A percentile compares a stretch with the other conserved stretches of the same genome.
These are phyloP conservation scores for Glomeris marginata DNA, from an alignment of 2,888 invertebrate species.

Conservation along the genomic window DNA sequence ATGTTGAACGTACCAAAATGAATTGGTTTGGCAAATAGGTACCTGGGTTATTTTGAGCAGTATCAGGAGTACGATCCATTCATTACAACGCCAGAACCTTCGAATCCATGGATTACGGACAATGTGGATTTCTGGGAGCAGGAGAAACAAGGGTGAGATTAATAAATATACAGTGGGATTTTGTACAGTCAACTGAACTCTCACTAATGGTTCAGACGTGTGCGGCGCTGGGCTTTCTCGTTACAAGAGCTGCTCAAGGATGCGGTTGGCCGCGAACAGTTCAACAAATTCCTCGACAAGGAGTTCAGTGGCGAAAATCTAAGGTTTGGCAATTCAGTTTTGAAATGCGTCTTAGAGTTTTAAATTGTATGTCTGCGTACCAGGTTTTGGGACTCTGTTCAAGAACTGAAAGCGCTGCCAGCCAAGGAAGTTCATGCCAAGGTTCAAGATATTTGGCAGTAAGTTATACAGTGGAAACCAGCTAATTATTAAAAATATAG, in stretches of 20 bases:
- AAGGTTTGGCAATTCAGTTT: conserved; percentile 47
- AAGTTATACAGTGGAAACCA: conserved; percentile 1
- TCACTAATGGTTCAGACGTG: conserved; percentile 41
- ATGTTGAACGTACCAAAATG: no score
- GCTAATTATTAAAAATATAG: no score
- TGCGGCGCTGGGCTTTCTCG: conserved; percentile 94
- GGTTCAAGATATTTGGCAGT: conserved; percentile 71
- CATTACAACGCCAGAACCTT: conserved; percentile 78
- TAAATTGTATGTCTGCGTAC: conserved; percentile 2
- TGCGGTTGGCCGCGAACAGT: conserved; percentile 90
- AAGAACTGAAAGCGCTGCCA: conserved; percentile 76
- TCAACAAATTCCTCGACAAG: conserved; percentile 87
- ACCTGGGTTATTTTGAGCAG: conserved; percentile 84
- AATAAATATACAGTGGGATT: no score
- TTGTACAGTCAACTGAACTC: background rate
- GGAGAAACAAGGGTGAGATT: conserved; percentile 69
- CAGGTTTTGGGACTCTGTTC: conserved; percentile 92
- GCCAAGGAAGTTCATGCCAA: conserved; percentile 65
- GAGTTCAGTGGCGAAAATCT: conserved; percentile 98
- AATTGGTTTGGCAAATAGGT: conserved; percentile 35
- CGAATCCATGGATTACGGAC: conserved; percentile 95
- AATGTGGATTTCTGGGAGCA: conserved; percentile 95
- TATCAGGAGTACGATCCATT: conserved; percentile 94
- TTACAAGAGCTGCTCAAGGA: conserved; percentile 87
- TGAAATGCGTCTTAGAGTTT: background rate